These are phyloP conservation scores for Callionymus lyra DNA, from an alignment of 2,113 vertebrate species.

Conservation along the genomic window DNA sequence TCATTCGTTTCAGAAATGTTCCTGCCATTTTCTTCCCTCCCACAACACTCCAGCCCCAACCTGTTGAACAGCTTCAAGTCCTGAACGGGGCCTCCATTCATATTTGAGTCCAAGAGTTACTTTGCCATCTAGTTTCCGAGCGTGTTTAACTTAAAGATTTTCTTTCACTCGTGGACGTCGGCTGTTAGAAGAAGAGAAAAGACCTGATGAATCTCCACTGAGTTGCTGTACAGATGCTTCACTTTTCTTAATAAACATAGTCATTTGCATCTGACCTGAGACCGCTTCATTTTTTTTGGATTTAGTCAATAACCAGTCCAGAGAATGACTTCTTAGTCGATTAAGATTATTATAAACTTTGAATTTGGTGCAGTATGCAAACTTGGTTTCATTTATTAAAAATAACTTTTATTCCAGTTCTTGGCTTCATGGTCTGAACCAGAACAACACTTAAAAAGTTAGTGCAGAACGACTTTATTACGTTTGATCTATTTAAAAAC, in stretches of 20 bases:
- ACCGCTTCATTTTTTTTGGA: too few species aligned
- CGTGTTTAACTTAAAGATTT: constrained; percentile 48
- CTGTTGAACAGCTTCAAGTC: constrained; percentile 47
- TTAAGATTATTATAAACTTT: too few species aligned
- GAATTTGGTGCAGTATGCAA: too few species aligned
- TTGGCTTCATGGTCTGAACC: too few species aligned
- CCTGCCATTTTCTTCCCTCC: neutral
- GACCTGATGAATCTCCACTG: constrained; percentile 33
- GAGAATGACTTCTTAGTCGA: too few species aligned
- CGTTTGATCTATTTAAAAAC: too few species aligned
- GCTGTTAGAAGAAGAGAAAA: neutral
- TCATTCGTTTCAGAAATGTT: neutral
- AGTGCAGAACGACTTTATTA: too few species aligned
- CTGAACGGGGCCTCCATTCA: constrained; percentile 62
- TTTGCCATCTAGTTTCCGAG: neutral
- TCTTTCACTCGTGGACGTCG: constrained; percentile 14
- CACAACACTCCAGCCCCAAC: constrained; percentile 11
- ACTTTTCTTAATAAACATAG: constrained; percentile 11
- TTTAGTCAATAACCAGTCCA: too few species aligned
- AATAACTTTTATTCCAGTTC: too few species aligned
- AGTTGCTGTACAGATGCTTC: constrained; percentile 53
- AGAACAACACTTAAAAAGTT: too few species aligned
- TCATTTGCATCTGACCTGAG: too few species aligned
- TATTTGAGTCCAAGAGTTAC: constrained; percentile 18
- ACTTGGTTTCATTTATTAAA: too few species aligned